Base-by-base conservation (phyloP, 2,113 vertebrate species). In the Thryonomys swinderianus region DNA sequence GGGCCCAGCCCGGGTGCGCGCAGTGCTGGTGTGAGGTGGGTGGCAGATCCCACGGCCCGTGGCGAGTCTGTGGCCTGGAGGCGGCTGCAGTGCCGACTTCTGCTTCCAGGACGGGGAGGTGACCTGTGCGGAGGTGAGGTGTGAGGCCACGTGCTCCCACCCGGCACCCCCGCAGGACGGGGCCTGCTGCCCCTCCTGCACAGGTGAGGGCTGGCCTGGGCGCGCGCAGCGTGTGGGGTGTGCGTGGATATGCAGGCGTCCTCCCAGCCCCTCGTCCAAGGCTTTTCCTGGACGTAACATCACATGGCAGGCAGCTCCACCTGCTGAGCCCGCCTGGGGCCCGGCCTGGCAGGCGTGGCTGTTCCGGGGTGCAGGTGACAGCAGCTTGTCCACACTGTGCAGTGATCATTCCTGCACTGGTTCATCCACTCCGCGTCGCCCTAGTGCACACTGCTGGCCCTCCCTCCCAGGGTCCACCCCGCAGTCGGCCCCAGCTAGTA, bases 21-120 rank as follows among this genome's bases (percentile, higher is more conserved):
- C 98, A 95, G 80, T 99, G 99, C 73, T 25, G 61, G 78, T 99
- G 99, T 4, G 64, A 98, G 98, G 98, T 99, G 74, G 57, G 97
- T 93, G 1, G 7, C 30, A 23, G 40, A 0, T 7, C 55, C 42
- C 1, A 20, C 55, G 34, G 1, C 53, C 79, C 0, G 7, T 1
- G 10, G 69, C 23, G 13, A 64, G 21, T 32, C 51, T 5, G 7
- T 8, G 0, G 1, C 3, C 2, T 53, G 0, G 48, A 40, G 42
- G 59, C 79, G 53, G 87, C 74, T 37, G 7, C 78, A 94, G 64
- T 53, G 34, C 0, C n/a, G 3, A 0, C 0, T 0, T 95, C 48
- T 64, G 83, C 59, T 76, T 45, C 20, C 92, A 99, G 98, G 96
- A 96, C 3, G 98, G 98, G 3, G 93, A 27, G 71, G 97, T 98